Evolutionary conservation across 2,113 vertebrate species (phyloP).

Genomic region (Deroptyus accipitrinus): DNA sequence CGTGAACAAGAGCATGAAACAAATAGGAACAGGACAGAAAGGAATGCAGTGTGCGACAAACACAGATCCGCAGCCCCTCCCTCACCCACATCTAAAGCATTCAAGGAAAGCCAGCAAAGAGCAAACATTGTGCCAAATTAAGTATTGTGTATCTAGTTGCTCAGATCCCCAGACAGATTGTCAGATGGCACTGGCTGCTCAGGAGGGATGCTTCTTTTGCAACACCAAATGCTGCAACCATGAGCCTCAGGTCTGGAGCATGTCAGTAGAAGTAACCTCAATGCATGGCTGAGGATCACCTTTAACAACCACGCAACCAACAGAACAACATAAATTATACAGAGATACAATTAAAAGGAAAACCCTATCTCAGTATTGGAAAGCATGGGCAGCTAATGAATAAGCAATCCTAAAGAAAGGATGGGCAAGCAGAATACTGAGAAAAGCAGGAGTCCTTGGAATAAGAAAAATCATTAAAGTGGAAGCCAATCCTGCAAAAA

Average conservation of each 20-base stretch:
- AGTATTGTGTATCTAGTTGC: background rate
- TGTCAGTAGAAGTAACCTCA: accelerated
- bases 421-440: background rate
- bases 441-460: background rate
- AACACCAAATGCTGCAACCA: background rate
- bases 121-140: background rate
- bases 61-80: background rate
- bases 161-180: accelerated
- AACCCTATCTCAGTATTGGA: background rate
- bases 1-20: accelerated
- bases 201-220: background rate
- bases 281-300: background rate
- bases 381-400: background rate
- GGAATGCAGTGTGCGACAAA: background rate
- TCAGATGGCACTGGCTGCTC: background rate
- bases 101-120: background rate
- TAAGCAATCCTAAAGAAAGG: accelerated
- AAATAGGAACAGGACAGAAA: background rate
- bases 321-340: background rate
- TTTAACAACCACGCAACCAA: background rate
- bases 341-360: background rate
- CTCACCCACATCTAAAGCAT: background rate
- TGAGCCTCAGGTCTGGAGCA: accelerated
- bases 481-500: background rate
- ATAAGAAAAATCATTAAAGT: background rate